Base-by-base conservation (phyloP, 2,113 vertebrate genomes). In the Geothlypis trichas region DNA sequence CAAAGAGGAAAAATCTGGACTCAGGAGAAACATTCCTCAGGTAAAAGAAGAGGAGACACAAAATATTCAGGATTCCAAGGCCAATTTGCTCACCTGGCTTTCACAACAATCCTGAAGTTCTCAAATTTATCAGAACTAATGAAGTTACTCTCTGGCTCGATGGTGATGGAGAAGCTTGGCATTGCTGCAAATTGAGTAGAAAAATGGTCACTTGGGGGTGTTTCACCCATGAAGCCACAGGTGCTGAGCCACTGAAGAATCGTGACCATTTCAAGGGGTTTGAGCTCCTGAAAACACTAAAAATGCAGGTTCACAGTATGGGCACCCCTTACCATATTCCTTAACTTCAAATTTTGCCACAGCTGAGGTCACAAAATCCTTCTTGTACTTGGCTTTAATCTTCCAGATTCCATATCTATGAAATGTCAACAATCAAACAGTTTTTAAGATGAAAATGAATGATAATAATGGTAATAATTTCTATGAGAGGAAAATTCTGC, bases 371-470 rank as follows among this genome's bases (percentile, higher is more conserved):
- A 95, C 95, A 85, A 99, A 99, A 68, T 98, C 97, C 22, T 98
- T 96, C n/a, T 97, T 97, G 92, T 99, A 99, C 16, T 98, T 97
- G 30, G 99, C 99, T 96, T 98, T 97, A 73, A 99, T 98, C 71
- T 93, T 98, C 99, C 99, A 99, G 10, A 98, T 69, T 7, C 99
- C 99, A 59, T 98, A 98, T 93, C 99, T 99, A 61, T 1, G 30
- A 74, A 91, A 57, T 5, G 83, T 47, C 86, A 89, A 69, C 11
- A 62, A 59, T 5, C 8, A n/a, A 88, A 67, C 12, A 13, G n/a
- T 16, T 63, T 78, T 77, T 11, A 42, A 66, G 52, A 54, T 8
- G 9, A 78, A 59, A 93, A 80, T 28, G 8, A 33, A 75, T 11
- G 22, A 13, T 23, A 24, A 35, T 7, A 24, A 33, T 17, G 26